These are phyloP conservation scores for Pristionchus entomophagus DNA, from an alignment of 2,888 invertebrate species.

Conservation along the genomic window DNA sequence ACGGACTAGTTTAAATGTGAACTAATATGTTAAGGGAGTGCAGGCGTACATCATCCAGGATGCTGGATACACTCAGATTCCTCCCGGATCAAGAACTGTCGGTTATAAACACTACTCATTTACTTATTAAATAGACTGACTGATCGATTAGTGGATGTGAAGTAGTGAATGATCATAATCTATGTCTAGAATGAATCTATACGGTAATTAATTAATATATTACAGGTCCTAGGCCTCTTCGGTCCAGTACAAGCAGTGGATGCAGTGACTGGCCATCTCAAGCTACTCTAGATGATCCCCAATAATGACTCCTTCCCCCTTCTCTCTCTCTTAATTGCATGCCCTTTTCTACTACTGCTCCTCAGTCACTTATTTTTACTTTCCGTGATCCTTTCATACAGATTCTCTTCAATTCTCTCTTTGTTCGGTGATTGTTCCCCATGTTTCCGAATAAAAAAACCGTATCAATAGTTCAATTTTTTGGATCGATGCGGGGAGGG, in stretches of 20 bases:
- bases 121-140: background rate
- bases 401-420: background rate
- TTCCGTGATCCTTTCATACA: background rate
- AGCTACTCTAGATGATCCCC: slow-evolving; percentile 72
- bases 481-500: background rate
- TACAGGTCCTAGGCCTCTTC: slow-evolving; percentile 76
- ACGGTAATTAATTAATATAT: background rate
- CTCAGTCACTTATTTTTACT: background rate
- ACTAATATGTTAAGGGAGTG: slow-evolving; percentile 74
- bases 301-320: background rate
- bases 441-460: background rate
- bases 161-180: background rate
- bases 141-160: too few relatives aligned
- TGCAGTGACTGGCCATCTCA: slow-evolving; percentile 77
- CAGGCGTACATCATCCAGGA: slow-evolving; percentile 79
- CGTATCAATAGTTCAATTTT: background rate
- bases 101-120: background rate
- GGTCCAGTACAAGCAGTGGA: slow-evolving; percentile 77
- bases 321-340: slow-evolving; percentile 11
- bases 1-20: too few relatives aligned
- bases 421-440: background rate
- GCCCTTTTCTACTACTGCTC: background rate
- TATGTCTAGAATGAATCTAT: background rate
- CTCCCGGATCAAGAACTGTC: slow-evolving; percentile 78
- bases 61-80: slow-evolving; percentile 80